Evolutionary conservation across 2,888 invertebrate species (phyloP).

Genomic region (Lithophane socia): DNA sequence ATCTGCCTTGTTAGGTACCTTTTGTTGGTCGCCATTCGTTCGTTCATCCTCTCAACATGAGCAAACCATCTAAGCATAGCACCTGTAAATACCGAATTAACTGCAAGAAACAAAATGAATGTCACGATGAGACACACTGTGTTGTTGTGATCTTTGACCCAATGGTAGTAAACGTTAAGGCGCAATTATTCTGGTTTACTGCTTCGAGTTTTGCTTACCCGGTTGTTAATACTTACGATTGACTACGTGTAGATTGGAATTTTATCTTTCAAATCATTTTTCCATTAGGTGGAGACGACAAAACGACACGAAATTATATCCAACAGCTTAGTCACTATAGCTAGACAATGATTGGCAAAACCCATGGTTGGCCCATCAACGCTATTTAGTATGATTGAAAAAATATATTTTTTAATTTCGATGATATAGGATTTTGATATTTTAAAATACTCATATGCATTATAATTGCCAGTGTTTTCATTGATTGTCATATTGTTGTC

Average conservation of each 20-base stretch:
- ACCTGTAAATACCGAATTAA: not conserved
- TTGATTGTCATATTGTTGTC: not conserved
- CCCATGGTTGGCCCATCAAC: not conserved
- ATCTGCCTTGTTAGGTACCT: not conserved
- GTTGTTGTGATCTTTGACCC: slow-evolving; percentile 31
- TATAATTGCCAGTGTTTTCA: not conserved
- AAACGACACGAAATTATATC: not conserved
- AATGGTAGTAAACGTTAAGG: slow-evolving; percentile 6
- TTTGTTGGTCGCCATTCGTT: too few species aligned
- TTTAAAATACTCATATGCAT: not conserved
- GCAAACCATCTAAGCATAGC: not conserved
- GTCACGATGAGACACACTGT: not conserved
- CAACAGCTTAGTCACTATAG: not conserved
- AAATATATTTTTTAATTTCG: not conserved
- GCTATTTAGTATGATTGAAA: not conserved
- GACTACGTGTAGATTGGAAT: too few species aligned
- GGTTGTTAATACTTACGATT: not conserved
- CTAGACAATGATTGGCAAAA: not conserved
- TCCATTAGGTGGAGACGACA: not conserved
- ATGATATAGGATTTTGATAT: not conserved
- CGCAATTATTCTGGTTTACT: slow-evolving; percentile 33
- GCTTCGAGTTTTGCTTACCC: not conserved
- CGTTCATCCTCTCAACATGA: not conserved
- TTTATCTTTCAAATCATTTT: not conserved
- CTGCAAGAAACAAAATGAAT: slow-evolving; percentile 13